Conservation (phyloP, 2,888 invertebrate species). For the Crocallis elinguaria region DNA sequence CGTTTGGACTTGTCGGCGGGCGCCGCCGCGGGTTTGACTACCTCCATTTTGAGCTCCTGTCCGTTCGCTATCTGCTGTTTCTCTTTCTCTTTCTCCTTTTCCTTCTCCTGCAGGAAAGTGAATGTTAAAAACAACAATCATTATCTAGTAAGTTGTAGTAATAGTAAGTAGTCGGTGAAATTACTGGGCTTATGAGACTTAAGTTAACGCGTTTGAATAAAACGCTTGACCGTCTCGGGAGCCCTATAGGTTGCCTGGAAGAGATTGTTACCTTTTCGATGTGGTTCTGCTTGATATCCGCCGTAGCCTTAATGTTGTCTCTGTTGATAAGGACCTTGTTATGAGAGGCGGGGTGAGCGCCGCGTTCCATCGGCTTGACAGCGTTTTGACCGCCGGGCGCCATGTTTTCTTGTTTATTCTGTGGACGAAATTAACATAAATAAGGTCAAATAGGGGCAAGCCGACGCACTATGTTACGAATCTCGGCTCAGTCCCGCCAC, state of each 20-base stretch:
- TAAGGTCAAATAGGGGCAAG: not conserved
- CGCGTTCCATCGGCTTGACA: constrained; percentile 50
- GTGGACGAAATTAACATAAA: not conserved
- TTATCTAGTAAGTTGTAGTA: too few relatives aligned
- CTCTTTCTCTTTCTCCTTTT: too few relatives aligned
- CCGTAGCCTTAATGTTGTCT: constrained; percentile 77
- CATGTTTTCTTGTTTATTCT: constrained; percentile 86
- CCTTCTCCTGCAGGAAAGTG: too few relatives aligned
- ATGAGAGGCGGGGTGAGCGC: constrained; percentile 63
- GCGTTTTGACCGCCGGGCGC: constrained; percentile 55
- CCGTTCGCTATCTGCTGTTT: constrained; percentile 56
- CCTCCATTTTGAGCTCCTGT: constrained; percentile 54
- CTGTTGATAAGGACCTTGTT: constrained; percentile 81
- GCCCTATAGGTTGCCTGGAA: too few relatives aligned
- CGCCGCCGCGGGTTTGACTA: constrained; percentile 31
- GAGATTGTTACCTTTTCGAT: constrained; percentile 53
- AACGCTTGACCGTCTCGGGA: too few relatives aligned
- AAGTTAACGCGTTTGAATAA: too few relatives aligned
- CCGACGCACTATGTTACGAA: too few relatives aligned
- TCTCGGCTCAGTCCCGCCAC: too few relatives aligned
- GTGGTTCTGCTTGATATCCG: constrained; percentile 64
- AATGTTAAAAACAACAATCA: too few relatives aligned
- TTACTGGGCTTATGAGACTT: too few relatives aligned
- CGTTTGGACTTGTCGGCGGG: constrained; percentile 86
- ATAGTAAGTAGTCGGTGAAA: too few relatives aligned